Conservation (phyloP, 2,113 vertebrate genomes). For the Puffinus mauretanicus region DNA sequence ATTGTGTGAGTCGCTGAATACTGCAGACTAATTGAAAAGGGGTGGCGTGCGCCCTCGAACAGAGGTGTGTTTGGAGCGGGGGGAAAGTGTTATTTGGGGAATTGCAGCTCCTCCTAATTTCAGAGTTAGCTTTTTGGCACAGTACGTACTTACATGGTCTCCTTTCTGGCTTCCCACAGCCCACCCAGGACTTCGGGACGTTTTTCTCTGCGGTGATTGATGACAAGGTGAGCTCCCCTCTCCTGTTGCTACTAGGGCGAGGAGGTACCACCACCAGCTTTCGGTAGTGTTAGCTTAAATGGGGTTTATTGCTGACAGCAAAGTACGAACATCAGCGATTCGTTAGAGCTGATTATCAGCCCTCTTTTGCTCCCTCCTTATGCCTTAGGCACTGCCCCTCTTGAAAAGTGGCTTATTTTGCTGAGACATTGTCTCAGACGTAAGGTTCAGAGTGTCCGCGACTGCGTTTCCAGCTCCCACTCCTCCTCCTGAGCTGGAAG, state of each 20-base stretch:
- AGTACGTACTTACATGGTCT: fast-evolving
- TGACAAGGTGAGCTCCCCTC: slow-evolving; percentile 79
- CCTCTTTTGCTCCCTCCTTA: not conserved
- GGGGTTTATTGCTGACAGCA: not conserved
- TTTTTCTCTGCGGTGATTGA: slow-evolving; percentile 96
- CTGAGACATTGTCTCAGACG: fast-evolving
- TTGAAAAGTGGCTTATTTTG: not conserved
- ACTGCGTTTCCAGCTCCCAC: not conserved
- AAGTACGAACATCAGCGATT: fast-evolving
- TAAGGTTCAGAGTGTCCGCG: not conserved
- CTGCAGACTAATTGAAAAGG: slow-evolving; percentile 26
- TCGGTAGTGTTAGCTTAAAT: fast-evolving
- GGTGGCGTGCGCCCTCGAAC: not conserved
- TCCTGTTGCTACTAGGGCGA: fast-evolving
- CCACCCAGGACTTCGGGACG: slow-evolving; percentile 84
- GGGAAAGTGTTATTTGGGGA: not conserved
- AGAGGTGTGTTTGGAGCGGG: not conserved
- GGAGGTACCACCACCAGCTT: not conserved
- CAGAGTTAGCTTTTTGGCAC: not conserved
- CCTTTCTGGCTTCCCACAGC: slow-evolving; percentile 69
- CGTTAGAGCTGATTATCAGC: not conserved
- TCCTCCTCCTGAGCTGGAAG: not conserved
- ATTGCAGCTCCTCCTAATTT: not conserved
- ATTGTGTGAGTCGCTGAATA: not conserved
- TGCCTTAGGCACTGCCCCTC: not conserved